Percentiles rank a stretch among this genome's conserved stretches.
These are phyloP conservation scores for Tarsius wallacei DNA, from an alignment of 2,797 vertebrate species.

Conservation along the genomic window DNA sequence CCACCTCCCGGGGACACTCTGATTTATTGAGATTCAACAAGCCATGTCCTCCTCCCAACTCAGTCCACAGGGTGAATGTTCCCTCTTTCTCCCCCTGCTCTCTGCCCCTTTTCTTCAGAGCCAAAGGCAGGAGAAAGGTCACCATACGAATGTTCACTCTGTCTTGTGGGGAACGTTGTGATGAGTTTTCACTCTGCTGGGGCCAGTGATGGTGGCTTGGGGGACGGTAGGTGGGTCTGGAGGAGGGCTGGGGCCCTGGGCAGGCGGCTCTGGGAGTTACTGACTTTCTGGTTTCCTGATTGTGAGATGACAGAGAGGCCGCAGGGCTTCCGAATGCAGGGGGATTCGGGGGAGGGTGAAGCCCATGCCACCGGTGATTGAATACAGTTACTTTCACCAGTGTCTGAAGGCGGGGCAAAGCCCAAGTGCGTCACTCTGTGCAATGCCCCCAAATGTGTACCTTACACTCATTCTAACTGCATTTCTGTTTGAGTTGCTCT, in stretches of 20 bases:
- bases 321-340: background rate
- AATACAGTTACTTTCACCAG: background rate
- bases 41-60: conserved; percentile 96
- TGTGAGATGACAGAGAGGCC: background rate
- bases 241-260: background rate
- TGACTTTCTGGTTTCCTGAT: background rate
- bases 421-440: background rate
- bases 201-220: accelerated
- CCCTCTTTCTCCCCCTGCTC: conserved; percentile 80
- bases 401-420: background rate
- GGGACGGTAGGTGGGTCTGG: accelerated
- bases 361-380: background rate
- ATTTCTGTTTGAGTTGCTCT: conserved; percentile 47
- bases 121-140: conserved; percentile 89
- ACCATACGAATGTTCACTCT: conserved; percentile 85
- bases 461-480: conserved; percentile 48
- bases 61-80: conserved; percentile 94
- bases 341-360: background rate
- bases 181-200: background rate
- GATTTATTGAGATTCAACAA: conserved; percentile 96
- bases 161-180: background rate
- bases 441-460: background rate
- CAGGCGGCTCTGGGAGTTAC: background rate
- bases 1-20: conserved; percentile 95
- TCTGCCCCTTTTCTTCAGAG: conserved; percentile 69